Evolutionary conservation across 1,140 invertebrate genomes (phyloP).

Genomic region (Rhagoletis pomonella): DNA sequence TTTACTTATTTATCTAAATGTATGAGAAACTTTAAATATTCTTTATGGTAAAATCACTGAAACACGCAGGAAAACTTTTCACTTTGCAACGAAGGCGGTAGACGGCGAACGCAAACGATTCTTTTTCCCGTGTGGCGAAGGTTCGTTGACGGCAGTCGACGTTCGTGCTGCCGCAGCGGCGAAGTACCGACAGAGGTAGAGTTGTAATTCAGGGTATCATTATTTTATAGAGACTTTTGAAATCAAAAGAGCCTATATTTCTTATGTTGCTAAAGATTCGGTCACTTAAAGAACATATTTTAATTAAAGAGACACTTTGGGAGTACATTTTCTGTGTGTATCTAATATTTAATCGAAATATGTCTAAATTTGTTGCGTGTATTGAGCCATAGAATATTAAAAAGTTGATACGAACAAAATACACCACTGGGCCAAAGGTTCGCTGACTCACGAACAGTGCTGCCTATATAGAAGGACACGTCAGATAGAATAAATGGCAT

Average conservation of each 20-base stretch:
- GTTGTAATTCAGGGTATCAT: not conserved
- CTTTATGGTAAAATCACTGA: constrained; percentile 28
- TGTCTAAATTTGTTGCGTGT: too few relatives aligned
- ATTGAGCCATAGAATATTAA: too few relatives aligned
- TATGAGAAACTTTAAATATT: constrained; percentile 16
- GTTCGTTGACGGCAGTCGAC: constrained; percentile 41
- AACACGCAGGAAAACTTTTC: constrained; percentile 36
- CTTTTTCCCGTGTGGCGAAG: constrained; percentile 29
- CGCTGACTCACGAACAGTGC: constrained; percentile 47
- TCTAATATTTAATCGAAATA: too few relatives aligned
- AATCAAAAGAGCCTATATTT: not conserved
- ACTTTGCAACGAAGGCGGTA: constrained; percentile 43
- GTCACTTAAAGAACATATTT: too few relatives aligned
- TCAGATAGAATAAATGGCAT: not conserved
- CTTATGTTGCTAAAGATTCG: too few relatives aligned
- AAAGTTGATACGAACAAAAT: not conserved
- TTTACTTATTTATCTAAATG: constrained; percentile 33
- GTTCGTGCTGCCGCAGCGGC: constrained; percentile 7
- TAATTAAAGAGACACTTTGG: too few relatives aligned
- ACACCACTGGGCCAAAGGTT: not conserved
- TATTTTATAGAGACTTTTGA: not conserved
- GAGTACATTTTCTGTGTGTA: too few relatives aligned
- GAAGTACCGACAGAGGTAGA: not conserved
- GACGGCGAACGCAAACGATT: constrained; percentile 30
- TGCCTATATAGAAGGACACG: constrained; percentile 2